A percentile compares a stretch with the other conserved stretches of the same genome.
Evolutionary conservation across 2,113 vertebrate genomes (phyloP).

Genomic region (Centropus unirufus): DNA sequence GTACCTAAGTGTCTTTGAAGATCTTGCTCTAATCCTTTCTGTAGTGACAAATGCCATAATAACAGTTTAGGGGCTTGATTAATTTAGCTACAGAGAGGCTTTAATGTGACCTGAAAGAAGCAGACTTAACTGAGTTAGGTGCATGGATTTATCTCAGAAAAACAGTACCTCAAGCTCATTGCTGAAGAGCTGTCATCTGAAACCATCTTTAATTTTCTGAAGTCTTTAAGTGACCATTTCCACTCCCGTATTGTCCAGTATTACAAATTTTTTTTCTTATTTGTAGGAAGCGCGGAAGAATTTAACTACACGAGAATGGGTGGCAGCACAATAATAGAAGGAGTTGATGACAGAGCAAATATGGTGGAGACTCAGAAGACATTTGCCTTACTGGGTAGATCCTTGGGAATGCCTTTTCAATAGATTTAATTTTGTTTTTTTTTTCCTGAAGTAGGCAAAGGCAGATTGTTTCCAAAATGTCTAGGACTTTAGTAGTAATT

Average conservation of each 20-base stretch:
- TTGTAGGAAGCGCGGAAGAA: conserved; percentile 86
- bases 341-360: conserved; percentile 86
- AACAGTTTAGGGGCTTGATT: background rate
- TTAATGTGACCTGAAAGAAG: background rate
- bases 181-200: background rate
- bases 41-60: background rate
- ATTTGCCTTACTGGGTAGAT: conserved; percentile 87
- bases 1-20: background rate
- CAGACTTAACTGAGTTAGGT: background rate
- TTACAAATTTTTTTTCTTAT: background rate
- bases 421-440: background rate
- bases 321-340: conserved; percentile 83
- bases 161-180: background rate
- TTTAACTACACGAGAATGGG: conserved; percentile 91
- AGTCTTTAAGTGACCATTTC: background rate
- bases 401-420: background rate
- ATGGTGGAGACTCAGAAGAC: conserved; percentile 92
- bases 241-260: background rate
- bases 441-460: background rate
- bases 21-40: background rate
- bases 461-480: background rate
- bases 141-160: background rate
- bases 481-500: background rate
- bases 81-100: background rate
- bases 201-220: background rate